Conservation (phyloP, 2,797 vertebrate genomes). For the Clarias laeviceps region DNA sequence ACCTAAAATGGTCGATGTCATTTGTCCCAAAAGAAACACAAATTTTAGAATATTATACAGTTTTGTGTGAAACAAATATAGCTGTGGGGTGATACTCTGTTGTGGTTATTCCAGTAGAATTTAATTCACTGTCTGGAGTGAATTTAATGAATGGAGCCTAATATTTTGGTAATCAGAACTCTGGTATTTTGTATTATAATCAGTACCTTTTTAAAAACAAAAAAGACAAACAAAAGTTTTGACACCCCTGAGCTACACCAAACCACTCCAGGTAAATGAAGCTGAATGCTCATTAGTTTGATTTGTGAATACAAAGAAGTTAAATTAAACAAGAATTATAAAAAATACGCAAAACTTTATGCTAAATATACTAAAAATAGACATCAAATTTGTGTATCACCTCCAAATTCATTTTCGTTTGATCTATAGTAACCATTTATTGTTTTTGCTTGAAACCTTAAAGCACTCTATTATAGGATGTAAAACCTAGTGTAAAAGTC, state of each 20-base stretch:
- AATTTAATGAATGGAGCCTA: neutral
- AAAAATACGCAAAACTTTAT: constrained; percentile 3
- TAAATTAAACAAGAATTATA: neutral
- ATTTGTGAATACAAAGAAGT: neutral
- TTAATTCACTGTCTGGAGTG: neutral
- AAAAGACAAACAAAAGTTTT: neutral
- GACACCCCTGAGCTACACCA: neutral
- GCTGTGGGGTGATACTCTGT: neutral
- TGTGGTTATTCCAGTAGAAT: neutral
- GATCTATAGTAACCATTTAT: neutral
- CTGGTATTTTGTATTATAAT: neutral
- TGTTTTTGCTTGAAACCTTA: constrained; percentile 38
- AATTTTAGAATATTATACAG: neutral
- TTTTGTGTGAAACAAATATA: neutral
- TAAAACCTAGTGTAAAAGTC: constrained; percentile 27
- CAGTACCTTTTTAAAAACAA: neutral
- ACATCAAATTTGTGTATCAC: neutral
- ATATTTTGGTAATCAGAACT: neutral
- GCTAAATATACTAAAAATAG: neutral
- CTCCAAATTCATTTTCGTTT: neutral
- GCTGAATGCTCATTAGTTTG: too few species aligned
- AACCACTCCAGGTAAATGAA: neutral
- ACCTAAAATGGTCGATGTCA: neutral
- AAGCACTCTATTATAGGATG: constrained; percentile 27
- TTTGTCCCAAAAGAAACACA: neutral